phyloP scores from a whole-genome alignment of 1,140 invertebrate species.

The Drosophila rufa region DNA sequence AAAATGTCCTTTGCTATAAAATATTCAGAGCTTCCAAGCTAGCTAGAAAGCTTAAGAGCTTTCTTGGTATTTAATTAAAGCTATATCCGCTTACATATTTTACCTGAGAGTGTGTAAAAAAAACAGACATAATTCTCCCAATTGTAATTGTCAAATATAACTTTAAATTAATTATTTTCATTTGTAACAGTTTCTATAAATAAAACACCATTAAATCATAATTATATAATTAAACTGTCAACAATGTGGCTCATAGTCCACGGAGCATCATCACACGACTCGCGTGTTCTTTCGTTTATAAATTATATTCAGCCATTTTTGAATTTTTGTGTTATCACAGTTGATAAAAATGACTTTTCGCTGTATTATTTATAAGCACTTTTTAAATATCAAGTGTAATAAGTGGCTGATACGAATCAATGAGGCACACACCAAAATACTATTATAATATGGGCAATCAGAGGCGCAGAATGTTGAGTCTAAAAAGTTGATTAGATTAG shows the following conservation, averaged over 20 bases:
- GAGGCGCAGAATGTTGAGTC: conserved; percentile 3
- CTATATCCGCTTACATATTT: not conserved
- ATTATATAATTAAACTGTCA: not conserved
- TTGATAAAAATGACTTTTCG: conserved; percentile 13
- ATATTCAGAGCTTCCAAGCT: not conserved
- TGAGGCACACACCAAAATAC: conserved; percentile 24
- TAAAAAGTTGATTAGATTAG: conserved; percentile 31
- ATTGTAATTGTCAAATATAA: too few species aligned
- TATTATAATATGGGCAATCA: conserved; percentile 9
- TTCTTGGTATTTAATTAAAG: not conserved
- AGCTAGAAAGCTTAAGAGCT: not conserved
- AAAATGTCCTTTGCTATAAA: conserved; percentile 5
- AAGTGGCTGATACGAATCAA: conserved; percentile 29
- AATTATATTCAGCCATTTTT: conserved; percentile 13
- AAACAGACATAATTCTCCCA: too few species aligned
- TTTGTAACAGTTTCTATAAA: too few species aligned
- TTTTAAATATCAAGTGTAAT: conserved; percentile 15
- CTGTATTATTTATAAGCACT: conserved; percentile 5
- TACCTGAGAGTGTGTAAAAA: too few species aligned
- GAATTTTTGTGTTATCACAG: conserved; percentile 8
- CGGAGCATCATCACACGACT: conserved; percentile 8
- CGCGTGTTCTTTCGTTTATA: conserved; percentile 4
- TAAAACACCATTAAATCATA: not conserved
- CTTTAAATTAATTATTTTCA: too few species aligned
- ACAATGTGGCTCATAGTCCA: not conserved